These are phyloP conservation scores for Hyposmocoma kahamanoa DNA, from an alignment of 1,140 invertebrate species.

Conservation along the genomic window DNA sequence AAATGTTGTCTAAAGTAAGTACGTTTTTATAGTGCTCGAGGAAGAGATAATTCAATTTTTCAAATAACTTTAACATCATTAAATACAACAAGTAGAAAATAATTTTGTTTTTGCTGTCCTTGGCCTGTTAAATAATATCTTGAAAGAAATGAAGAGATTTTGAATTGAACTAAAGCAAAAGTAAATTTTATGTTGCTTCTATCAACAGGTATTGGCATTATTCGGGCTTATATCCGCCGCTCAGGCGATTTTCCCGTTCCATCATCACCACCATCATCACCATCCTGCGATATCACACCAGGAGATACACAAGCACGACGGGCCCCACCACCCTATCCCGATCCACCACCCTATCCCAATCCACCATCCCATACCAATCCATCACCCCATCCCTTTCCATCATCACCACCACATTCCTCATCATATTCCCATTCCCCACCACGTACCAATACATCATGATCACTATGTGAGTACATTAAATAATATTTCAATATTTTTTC, in stretches of 20 bases:
- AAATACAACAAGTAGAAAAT: too few species aligned
- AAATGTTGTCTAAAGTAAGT: conserved; percentile 39
- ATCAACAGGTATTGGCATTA: conserved; percentile 35
- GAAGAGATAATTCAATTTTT: not conserved
- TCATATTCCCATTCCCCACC: conserved; percentile 27
- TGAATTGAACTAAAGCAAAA: not conserved
- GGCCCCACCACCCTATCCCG: conserved; percentile 33
- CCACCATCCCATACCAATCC: conserved; percentile 14
- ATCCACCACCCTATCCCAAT: conserved; percentile 14
- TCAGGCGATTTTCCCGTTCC: conserved; percentile 49
- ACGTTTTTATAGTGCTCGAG: not conserved
- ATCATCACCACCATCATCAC: conserved; percentile 32
- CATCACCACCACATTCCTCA: conserved; percentile 21
- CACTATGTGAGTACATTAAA: conserved; percentile 65
- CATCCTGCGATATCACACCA: conserved; percentile 57
- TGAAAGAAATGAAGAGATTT: not conserved
- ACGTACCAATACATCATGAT: conserved; percentile 40
- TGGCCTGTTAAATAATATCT: too few species aligned
- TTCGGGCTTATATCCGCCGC: conserved; percentile 37
- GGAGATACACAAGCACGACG: conserved; percentile 41
- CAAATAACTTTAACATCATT: too few species aligned
- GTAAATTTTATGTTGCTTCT: not conserved
- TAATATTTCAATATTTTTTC: too few species aligned
- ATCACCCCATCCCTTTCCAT: conserved; percentile 27
- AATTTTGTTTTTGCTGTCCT: too few species aligned